Evolutionary conservation across 2,797 vertebrate species (phyloP), one percentile per base, ranked within the genome.

Genomic region (Otolemur crassicaudatus): DNA sequence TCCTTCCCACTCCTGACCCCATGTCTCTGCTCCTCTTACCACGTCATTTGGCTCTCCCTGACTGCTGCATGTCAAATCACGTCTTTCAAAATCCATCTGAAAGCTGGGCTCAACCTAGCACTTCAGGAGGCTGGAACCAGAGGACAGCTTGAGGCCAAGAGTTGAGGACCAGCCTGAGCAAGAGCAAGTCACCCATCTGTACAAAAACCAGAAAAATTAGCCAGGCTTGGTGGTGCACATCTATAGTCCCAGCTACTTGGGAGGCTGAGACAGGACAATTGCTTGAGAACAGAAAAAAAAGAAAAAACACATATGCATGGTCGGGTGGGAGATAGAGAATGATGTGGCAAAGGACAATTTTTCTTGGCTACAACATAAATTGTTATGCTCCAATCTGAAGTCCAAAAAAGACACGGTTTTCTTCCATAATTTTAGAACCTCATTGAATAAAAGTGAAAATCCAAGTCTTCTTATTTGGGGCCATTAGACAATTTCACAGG

Each of bases 381-480:
- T 37, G 49, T 81, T 65, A 70, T 76, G 31, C 61, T 72, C 7
- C 20, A 27, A 3, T 77, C 46, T 63, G 23, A 43, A 53, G 31
- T 37, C 61, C 37, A 90, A 84, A 46, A 46, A 79, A 60, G 8
- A 37, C 23, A 63, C 2, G 20, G 17, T 76, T 81, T 87, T 86
- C 9, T 76, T 94, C 16, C 17, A 82, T 65, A 8, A 22, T 88
- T 81, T 90, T 56, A 95, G 61, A 27, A 46, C 80, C 56, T 77
- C 8, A 76, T 16, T 81, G 16, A 14, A 31, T 93, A 93, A 92
- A 92, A 91, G 17, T n/a, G 13, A 87, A 83, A 83, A n/a, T 49
- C 69, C 31, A 12, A 12, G 2, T 27, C 29, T 7, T 90, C 12
- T 84, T 40, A 75, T 75, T 31, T 73, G 43, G 22, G 27, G 11